These are phyloP conservation scores for Pyrochroa serraticornis DNA, from an alignment of 2,888 invertebrate genomes.

Conservation along the genomic window DNA sequence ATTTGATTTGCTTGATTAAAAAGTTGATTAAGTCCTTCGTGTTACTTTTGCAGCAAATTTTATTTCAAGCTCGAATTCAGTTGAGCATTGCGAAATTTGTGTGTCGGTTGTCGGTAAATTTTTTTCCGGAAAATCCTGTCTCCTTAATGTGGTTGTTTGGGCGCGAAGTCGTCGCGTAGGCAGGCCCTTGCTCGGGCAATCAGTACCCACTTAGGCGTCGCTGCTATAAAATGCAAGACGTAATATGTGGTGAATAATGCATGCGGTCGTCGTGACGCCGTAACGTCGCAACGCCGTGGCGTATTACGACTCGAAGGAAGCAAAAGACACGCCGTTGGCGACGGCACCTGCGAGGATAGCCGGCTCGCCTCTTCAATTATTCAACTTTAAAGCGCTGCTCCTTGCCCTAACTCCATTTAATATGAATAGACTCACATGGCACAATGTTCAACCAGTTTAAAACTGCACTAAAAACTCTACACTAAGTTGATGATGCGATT, in stretches of 20 bases:
- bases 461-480: slow-evolving; percentile 36
- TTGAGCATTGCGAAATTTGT: too few relatives aligned
- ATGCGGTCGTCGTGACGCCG: slow-evolving; percentile 30
- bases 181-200: slow-evolving; percentile 10
- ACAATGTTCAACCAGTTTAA: slow-evolving; percentile 48
- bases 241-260: slow-evolving; percentile 49
- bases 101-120: too few relatives aligned
- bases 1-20: too few relatives aligned
- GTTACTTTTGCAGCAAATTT: too few relatives aligned
- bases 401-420: slow-evolving; percentile 55
- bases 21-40: too few relatives aligned
- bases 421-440: slow-evolving; percentile 56
- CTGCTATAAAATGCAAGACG: slow-evolving; percentile 41
- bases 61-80: too few relatives aligned
- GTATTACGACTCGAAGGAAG: slow-evolving; percentile 22
- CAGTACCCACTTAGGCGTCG: slow-evolving; percentile 26
- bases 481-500: slow-evolving; percentile 38
- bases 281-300: slow-evolving; percentile 28
- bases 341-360: slow-evolving; percentile 57
- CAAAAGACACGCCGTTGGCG: slow-evolving; percentile 32
- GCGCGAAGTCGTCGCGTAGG: too few relatives aligned
- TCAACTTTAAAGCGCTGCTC: slow-evolving; percentile 55
- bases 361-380: slow-evolving; percentile 52
- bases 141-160: too few relatives aligned
- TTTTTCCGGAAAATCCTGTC: too few relatives aligned